These are phyloP conservation scores for Mesoclemmys tuberculata DNA, from an alignment of 2,113 vertebrate species.

Conservation along the genomic window DNA sequence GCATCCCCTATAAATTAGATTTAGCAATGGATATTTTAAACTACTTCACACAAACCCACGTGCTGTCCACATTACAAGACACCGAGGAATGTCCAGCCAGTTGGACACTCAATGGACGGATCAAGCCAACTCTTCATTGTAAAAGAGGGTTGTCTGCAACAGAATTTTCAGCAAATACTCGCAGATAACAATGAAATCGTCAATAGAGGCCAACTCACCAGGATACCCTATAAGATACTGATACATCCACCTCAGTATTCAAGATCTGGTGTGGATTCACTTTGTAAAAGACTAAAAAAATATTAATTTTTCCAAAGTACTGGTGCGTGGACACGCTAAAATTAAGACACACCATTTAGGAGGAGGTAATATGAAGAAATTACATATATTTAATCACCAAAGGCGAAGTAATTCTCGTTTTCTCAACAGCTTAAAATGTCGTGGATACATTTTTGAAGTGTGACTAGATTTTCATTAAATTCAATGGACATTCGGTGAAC, in stretches of 20 bases:
- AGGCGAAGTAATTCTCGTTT: neutral
- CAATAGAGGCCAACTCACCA: neutral
- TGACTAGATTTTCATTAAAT: neutral
- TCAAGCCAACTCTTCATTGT: neutral
- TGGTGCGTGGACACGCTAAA: neutral
- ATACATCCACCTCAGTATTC: neutral
- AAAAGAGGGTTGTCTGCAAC: accelerated
- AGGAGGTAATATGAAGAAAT: neutral
- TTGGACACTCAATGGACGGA: neutral
- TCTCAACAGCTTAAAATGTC: neutral
- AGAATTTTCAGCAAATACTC: neutral
- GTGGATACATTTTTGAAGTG: neutral
- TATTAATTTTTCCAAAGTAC: neutral
- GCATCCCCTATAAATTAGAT: neutral
- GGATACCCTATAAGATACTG: neutral
- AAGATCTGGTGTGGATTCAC: neutral
- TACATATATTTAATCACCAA: neutral
- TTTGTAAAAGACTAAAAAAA: neutral
- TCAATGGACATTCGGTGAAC: neutral
- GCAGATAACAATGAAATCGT: neutral
- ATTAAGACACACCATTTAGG: neutral
- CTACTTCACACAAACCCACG: accelerated
- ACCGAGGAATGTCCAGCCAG: neutral
- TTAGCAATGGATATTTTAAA: neutral
- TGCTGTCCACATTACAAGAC: neutral